phyloP scores from a whole-genome alignment of 2,888 invertebrate genomes.

The Bombylius major region DNA sequence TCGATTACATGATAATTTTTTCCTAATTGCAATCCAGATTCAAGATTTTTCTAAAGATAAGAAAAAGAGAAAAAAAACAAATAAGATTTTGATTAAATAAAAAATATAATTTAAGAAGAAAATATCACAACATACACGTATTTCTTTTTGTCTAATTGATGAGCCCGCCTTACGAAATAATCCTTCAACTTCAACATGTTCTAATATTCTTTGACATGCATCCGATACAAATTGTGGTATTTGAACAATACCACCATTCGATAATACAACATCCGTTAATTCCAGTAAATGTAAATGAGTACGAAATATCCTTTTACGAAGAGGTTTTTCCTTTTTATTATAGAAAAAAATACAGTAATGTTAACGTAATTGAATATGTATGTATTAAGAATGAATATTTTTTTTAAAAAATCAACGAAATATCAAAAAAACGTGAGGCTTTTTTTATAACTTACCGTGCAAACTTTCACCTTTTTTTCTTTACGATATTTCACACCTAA shows the following conservation, averaged over 20 bases:
- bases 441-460: slow-evolving; percentile 32
- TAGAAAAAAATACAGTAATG: not conserved
- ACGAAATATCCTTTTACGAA: slow-evolving; percentile 39
- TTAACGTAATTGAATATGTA: not conserved
- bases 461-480: slow-evolving; percentile 49
- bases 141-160: slow-evolving; percentile 65
- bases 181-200: slow-evolving; percentile 64
- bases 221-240: slow-evolving; percentile 62
- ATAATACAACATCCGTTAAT: slow-evolving; percentile 44
- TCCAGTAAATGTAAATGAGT: slow-evolving; percentile 41
- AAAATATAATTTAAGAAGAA: not conserved
- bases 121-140: slow-evolving; percentile 45
- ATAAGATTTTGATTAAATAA: not conserved
- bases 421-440: not conserved
- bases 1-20: slow-evolving; percentile 69
- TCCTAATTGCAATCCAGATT: slow-evolving; percentile 56
- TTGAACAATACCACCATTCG: slow-evolving; percentile 55
- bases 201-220: slow-evolving; percentile 54
- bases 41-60: slow-evolving; percentile 47
- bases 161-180: slow-evolving; percentile 83
- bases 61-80: not conserved
- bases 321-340: slow-evolving; percentile 16
- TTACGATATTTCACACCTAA: slow-evolving; percentile 58
- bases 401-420: not conserved
- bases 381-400: not conserved